Evolutionary conservation across 2,113 vertebrate species (phyloP), one percentile per base, ranked within the genome.

Genomic region (Camelus bactrianus): DNA sequence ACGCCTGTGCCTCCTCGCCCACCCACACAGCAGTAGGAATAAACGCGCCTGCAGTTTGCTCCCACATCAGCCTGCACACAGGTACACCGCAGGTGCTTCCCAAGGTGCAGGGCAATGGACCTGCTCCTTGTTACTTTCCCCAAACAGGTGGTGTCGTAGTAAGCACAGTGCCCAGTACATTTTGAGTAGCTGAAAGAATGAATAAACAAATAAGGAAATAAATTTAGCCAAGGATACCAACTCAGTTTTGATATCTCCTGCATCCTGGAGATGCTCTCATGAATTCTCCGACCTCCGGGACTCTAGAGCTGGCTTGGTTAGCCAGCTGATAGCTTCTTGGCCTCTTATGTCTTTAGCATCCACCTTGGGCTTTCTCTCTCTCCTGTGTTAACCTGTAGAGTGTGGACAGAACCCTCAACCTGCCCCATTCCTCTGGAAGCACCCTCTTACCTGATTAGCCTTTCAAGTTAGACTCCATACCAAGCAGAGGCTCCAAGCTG

Each of bases 11-110:
- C 28, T 88, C 52, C 79, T 24, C 0, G 67, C 86, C 89, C 92
- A 81, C 89, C 93, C 86, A 95, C 76, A 54, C 38, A 72, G 81
- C n/a, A 50, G 38, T 48, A 72, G 52, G 62, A 35, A 79, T 42
- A 56, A 60, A 5, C 13, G 46, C 12, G 14, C 48, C 62, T 65
- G 38, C 14, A 17, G 56, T 9, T 15, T 42, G 2, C 30, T 60
- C 60, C 67, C 35, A n/a, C 17, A 46, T 58, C 48, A 26, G 32
- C 28, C 20, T 80, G 69, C 22, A 60, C 65, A 60, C 5, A 16
- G 52, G 81, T 28, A 30, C 67, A 30, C 8, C 28, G 35, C 20
- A 80, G 9, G 32, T 17, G 26, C 22, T 87, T 52, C 60, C 8
- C n/a, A 12, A 73, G 42, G 13, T 26, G 13, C 32, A 30, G 19